phyloP scores from a whole-genome alignment of 2,797 vertebrate genomes.

The Nannoperca obscura region DNA sequence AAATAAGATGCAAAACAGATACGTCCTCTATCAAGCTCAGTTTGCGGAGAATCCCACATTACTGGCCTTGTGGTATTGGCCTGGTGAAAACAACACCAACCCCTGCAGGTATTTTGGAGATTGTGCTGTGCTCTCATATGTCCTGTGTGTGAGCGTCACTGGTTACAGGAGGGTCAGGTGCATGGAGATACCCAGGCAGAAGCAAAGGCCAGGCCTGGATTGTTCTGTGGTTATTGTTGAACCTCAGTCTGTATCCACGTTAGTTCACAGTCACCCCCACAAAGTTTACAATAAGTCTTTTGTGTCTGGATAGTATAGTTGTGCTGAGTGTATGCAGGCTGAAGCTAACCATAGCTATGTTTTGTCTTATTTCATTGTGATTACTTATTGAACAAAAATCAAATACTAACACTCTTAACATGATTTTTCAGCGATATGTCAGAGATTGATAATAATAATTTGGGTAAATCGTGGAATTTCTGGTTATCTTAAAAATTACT shows the following conservation, averaged over 20 bases:
- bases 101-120: constrained; percentile 30
- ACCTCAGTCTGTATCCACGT: constrained; percentile 13
- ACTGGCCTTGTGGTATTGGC: constrained; percentile 1
- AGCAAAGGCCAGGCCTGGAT: constrained; percentile 42
- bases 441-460: background rate
- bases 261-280: background rate
- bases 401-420: background rate
- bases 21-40: background rate
- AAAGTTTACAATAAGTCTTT: constrained; percentile 24
- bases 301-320: constrained; percentile 34
- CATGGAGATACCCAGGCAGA: constrained; percentile 29
- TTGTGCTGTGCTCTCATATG: constrained; percentile 37
- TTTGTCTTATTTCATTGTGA: background rate
- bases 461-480: background rate
- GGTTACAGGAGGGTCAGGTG: constrained; percentile 45
- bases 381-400: background rate
- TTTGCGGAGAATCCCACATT: background rate
- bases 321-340: background rate
- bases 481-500: background rate
- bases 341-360: background rate
- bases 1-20: constrained; percentile 9
- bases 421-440: background rate
- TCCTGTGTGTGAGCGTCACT: constrained; percentile 22
- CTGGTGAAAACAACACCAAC: constrained; percentile 30
- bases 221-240: constrained; percentile 55